These are phyloP conservation scores for Sebastes hubbsi DNA, from an alignment of 2,797 vertebrate genomes.

Conservation along the genomic window DNA sequence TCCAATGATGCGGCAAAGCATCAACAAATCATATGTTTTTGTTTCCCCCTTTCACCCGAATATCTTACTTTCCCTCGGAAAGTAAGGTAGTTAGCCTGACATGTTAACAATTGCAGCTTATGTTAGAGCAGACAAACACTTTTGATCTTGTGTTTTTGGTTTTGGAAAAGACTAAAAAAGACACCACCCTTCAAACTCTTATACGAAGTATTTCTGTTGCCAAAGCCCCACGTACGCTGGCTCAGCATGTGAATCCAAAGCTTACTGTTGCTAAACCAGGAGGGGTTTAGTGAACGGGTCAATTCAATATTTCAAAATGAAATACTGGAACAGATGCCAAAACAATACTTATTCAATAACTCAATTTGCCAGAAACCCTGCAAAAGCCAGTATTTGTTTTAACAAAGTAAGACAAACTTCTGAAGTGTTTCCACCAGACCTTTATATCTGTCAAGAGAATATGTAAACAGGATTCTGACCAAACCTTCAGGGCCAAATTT, in stretches of 20 bases:
- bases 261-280: neutral
- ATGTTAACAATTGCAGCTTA: no score
- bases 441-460: conserved; percentile 12
- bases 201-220: neutral
- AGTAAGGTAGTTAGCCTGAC: no score
- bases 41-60: no score
- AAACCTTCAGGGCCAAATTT: conserved; percentile 1
- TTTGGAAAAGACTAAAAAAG: neutral
- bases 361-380: neutral
- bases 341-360: conserved; percentile 3
- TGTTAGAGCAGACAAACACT: neutral
- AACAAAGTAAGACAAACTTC: neutral
- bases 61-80: no score
- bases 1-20: no score
- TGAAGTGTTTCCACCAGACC: conserved; percentile 1
- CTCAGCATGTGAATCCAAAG: neutral
- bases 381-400: conserved; percentile 11
- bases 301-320: neutral
- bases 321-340: neutral
- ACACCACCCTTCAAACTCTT: neutral
- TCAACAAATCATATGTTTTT: no score
- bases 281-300: neutral
- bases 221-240: neutral
- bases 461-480: conserved; percentile 5
- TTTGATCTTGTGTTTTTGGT: neutral